Evolutionary conservation across 2,113 vertebrate genomes (phyloP), one percentile per base, ranked within the genome.

Genomic region (Suricata suricatta): DNA sequence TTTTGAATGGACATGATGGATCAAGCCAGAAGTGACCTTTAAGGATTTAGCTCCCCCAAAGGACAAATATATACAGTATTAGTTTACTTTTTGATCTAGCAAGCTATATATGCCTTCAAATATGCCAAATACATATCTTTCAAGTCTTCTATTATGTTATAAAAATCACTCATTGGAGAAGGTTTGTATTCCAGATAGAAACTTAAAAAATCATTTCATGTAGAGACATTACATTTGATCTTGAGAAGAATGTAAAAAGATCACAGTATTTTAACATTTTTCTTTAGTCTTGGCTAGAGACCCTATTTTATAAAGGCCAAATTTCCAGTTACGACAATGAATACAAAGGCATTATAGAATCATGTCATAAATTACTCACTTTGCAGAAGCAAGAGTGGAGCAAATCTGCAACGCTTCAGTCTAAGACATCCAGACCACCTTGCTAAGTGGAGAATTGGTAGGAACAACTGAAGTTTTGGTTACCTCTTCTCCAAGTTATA

Each of bases 401-500:
- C n/a, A 86, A 74, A 96, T 44, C 60, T 88, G 27, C 79, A 63
- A 9, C 35, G 66, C 10, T 44, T 68, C 50, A 86, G 64, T 77
- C 92, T 95, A 91, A 91, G 82, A 82, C 33, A 83, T 86, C 15
- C 84, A 72, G 50, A 27, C 35, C 54, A 91, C 31, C 15, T 91
- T 93, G 63, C 2, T 66, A 96, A 54, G 41, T 33, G 93, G 54
- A 63, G 38, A 97, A 84, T 77, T 1, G 21, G 5, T 88, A 97
- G 87, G 60, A 98, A 93, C 29, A 60, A 93, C 60, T 74, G 83
- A 98, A 80, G 17, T 83, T 97, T 96, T 15, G 14, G 85, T 98
- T 98, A 98, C 97, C 95, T 98, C 94, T 77, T 97, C 47, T 98
- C 74, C 93, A 80, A 92, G 54, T 94, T 74, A 52, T 87, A 98